A percentile compares a stretch with the other conserved stretches of the same genome.
Evolutionary conservation across 1,140 invertebrate genomes (phyloP).

Genomic region (Rhagoletis zephyria): DNA sequence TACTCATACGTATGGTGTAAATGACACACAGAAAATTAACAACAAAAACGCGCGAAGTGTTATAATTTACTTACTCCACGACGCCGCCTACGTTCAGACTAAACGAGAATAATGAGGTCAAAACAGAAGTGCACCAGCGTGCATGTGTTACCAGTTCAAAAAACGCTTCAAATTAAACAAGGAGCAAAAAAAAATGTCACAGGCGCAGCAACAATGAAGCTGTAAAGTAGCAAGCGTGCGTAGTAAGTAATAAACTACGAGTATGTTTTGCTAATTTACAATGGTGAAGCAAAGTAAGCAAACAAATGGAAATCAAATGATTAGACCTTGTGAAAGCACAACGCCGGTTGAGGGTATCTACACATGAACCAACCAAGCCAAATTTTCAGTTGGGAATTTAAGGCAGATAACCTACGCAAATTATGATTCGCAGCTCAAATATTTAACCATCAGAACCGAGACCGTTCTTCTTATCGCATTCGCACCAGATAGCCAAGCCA

Average conservation of each 20-base stretch:
- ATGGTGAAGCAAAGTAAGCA: not conserved
- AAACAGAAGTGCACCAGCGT: not conserved
- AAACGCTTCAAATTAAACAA: constrained; percentile 1
- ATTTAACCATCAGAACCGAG: too few relatives aligned
- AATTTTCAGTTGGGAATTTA: too few relatives aligned
- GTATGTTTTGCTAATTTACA: not conserved
- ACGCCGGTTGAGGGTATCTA: not conserved
- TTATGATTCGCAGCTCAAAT: too few relatives aligned
- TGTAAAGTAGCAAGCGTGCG: not conserved
- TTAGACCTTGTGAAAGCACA: not conserved
- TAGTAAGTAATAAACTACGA: not conserved
- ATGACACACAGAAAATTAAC: not conserved
- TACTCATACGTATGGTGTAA: not conserved
- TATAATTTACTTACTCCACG: constrained; percentile 16
- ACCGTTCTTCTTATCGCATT: too few relatives aligned
- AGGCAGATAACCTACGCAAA: too few relatives aligned
- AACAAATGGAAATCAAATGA: not conserved
- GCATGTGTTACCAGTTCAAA: not conserved
- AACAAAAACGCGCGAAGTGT: not conserved
- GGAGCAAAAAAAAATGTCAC: not conserved
- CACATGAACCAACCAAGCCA: too few relatives aligned
- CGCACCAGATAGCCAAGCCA: too few relatives aligned
- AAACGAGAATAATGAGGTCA: constrained; percentile 11
- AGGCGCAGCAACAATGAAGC: not conserved
- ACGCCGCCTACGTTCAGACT: not conserved